Conservation (phyloP, 2,888 invertebrate species). For the Rhagonycha fulva region DNA sequence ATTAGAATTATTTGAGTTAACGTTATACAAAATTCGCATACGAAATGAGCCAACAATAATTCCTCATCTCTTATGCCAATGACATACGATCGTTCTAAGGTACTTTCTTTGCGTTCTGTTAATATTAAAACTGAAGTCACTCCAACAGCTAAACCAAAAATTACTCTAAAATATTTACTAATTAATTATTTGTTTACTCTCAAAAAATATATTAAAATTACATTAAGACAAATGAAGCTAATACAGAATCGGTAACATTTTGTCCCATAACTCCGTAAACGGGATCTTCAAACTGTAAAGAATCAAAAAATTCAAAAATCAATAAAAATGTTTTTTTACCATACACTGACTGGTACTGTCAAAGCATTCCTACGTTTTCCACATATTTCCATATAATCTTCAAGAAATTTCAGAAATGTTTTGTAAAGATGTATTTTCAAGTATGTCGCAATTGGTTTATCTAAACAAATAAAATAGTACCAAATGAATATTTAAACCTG, state of each 20-base stretch:
- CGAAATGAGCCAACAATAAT: conserved; percentile 18
- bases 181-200: background rate
- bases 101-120: conserved; percentile 9
- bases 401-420: conserved; percentile 74
- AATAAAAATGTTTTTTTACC: conserved; percentile 32
- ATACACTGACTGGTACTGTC: conserved; percentile 65
- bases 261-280: conserved; percentile 57
- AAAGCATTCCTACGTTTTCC: conserved; percentile 67
- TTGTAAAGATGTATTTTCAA: conserved; percentile 73
- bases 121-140: conserved; percentile 5
- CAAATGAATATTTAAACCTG: too few relatives aligned
- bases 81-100: background rate
- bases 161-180: background rate
- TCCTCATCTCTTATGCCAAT: background rate
- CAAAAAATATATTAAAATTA: background rate
- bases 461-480: too few relatives aligned
- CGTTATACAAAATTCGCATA: background rate
- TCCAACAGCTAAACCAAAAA: background rate
- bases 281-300: conserved; percentile 1
- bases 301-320: background rate
- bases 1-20: conserved; percentile 63
- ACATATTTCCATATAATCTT: conserved; percentile 65
- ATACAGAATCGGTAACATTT: conserved; percentile 89
- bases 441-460: conserved; percentile 67
- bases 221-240: background rate